A percentile compares a stretch with the other conserved stretches of the same genome.
phyloP scores from a whole-genome alignment of 53 echinoderm and acorn worm species.

The Actinopyga echinites region DNA sequence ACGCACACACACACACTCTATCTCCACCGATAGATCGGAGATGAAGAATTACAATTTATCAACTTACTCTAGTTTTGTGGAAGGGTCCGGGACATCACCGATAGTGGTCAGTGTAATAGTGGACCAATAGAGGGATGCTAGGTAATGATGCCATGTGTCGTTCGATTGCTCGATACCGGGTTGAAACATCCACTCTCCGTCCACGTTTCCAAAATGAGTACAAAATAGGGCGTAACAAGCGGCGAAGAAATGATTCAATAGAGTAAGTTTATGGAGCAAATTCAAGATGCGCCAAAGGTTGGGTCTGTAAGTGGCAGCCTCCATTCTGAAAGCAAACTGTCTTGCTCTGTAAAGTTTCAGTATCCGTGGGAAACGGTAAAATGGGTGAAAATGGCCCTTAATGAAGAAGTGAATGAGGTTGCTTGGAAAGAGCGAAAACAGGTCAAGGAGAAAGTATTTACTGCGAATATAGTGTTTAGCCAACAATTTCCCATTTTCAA shows the following conservation, averaged over 20 bases:
- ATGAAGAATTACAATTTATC: neutral
- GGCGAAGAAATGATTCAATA: conserved; percentile 80
- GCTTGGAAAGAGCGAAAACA: conserved; percentile 63
- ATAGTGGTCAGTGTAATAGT: conserved; percentile 86
- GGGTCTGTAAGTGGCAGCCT: conserved; percentile 64
- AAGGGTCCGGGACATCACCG: conserved; percentile 82
- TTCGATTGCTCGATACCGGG: conserved; percentile 36
- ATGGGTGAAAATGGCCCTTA: conserved; percentile 7
- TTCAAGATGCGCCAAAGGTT: conserved; percentile 68
- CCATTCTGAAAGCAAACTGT: conserved; percentile 61
- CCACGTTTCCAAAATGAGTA: conserved; percentile 42
- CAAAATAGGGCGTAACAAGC: conserved; percentile 68
- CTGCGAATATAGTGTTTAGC: conserved; percentile 64
- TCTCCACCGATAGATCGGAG: too few species aligned
- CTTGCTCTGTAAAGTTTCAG: conserved; percentile 65
- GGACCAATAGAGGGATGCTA: conserved; percentile 86
- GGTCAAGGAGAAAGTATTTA: conserved; percentile 60
- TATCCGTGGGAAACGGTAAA: conserved; percentile 71
- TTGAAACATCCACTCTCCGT: conserved; percentile 51
- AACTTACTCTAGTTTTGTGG: conserved; percentile 74
- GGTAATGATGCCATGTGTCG: conserved; percentile 58
- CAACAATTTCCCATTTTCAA: conserved; percentile 60
- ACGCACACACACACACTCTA: too few species aligned
- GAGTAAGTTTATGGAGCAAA: conserved; percentile 64
- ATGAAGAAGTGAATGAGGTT: conserved; percentile 63